phyloP scores from a whole-genome alignment of 2,797 vertebrate species.

The Pseudomugil gertrudae region DNA sequence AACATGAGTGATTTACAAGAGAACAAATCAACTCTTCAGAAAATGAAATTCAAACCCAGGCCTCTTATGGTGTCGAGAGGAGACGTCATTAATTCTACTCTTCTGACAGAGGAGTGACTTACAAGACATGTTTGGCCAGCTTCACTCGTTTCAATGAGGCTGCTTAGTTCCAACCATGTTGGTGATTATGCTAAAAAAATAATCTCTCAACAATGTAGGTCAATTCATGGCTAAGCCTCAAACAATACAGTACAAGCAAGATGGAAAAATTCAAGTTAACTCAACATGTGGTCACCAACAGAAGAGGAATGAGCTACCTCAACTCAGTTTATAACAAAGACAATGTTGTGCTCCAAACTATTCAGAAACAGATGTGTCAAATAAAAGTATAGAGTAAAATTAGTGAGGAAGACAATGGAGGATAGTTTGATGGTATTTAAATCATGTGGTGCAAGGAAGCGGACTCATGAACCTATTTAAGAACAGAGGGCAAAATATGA shows the following conservation, averaged over 20 bases:
- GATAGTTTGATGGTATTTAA: slow-evolving; percentile 26
- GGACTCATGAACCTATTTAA: slow-evolving; percentile 38
- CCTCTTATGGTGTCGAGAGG: background rate
- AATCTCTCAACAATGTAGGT: slow-evolving; percentile 41
- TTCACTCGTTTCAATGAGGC: slow-evolving; percentile 59
- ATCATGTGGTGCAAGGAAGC: slow-evolving; percentile 27
- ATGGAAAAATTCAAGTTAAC: slow-evolving; percentile 21
- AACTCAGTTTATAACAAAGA: slow-evolving; percentile 3
- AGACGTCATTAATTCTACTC: slow-evolving; percentile 4
- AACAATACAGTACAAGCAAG: slow-evolving; percentile 37
- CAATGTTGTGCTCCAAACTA: background rate
- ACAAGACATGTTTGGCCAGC: slow-evolving; percentile 72
- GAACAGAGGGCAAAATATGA: slow-evolving; percentile 27
- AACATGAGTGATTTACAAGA: background rate
- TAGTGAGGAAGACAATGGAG: slow-evolving; percentile 27
- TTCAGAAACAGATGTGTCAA: slow-evolving; percentile 12
- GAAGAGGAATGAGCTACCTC: background rate
- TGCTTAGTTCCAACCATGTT: slow-evolving; percentile 26
- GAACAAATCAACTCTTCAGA: background rate
- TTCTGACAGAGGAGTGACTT: slow-evolving; percentile 45
- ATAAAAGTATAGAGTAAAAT: slow-evolving; percentile 39
- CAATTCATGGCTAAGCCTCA: slow-evolving; percentile 38
- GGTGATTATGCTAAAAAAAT: slow-evolving; percentile 46
- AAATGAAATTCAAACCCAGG: slow-evolving; percentile 3
- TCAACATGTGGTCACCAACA: slow-evolving; percentile 3